These are phyloP conservation scores for Chrysemys picta DNA, from an alignment of 2,113 vertebrate genomes.

Conservation along the genomic window DNA sequence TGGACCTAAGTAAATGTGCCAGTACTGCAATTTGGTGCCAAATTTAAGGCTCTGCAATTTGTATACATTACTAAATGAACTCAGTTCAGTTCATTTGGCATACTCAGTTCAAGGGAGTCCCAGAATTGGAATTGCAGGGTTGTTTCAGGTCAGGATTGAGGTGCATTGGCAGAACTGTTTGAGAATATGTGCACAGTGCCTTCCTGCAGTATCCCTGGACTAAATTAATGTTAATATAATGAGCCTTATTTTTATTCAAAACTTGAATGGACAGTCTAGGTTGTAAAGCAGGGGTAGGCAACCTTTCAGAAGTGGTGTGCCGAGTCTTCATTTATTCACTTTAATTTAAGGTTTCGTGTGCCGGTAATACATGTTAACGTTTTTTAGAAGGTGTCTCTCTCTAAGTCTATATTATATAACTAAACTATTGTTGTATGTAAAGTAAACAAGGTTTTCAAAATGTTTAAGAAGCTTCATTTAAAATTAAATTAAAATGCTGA, in stretches of 20 bases:
- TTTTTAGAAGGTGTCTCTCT: too few species aligned
- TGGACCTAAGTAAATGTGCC: rapidly evolving
- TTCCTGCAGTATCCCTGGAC: neutral
- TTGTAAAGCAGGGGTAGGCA: neutral
- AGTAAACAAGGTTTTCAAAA: too few species aligned
- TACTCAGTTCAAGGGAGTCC: neutral
- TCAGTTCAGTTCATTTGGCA: neutral
- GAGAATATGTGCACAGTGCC: neutral
- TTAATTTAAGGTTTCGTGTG: too few species aligned
- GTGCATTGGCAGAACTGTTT: neutral
- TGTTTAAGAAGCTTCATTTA: too few species aligned
- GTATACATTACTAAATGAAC: neutral
- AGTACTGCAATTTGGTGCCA: rapidly evolving
- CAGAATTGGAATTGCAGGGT: neutral
- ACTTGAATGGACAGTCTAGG: neutral
- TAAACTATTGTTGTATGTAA: too few species aligned
- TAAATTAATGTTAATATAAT: neutral
- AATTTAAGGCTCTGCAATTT: neutral
- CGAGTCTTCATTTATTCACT: too few species aligned
- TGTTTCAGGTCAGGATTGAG: neutral
- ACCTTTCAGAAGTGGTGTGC: too few species aligned
- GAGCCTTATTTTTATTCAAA: neutral
- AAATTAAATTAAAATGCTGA: too few species aligned
- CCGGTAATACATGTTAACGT: too few species aligned
- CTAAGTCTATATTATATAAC: too few species aligned